Evolutionary conservation across 1,140 invertebrate species (phyloP), one percentile per base, ranked within the genome.

Genomic region (Drosophila setifemur): DNA sequence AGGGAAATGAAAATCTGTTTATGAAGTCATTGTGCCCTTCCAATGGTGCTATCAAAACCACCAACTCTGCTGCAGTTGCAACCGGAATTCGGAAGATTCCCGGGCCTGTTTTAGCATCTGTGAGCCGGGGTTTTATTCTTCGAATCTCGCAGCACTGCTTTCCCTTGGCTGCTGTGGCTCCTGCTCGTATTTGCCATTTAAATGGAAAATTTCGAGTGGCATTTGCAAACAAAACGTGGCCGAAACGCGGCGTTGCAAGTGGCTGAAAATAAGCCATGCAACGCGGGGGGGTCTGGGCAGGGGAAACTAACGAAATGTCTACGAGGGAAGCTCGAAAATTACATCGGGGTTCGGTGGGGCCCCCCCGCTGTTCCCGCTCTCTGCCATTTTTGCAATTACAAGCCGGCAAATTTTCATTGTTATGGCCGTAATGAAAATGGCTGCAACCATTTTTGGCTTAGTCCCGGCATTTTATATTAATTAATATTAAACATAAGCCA

Each of bases 11-110:
- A 85, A 85, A 73, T 86, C 60, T 79, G 81, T 75, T 85, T 85
- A 85, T 85, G 72, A 85, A 85, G 81, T 72, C 81, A 86, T 86
- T 85, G 81, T 76, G 39, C 43, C 70, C 48, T n/a, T n/a, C 69
- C 69, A 72, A 72, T 73, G 69, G 58, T 44, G 48, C 72, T 67
- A 71, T 50, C 74, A 71, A 71, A 45, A 28, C 52, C 53, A 70
- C 50, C 39, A 7, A 43, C 40, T 47, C 28, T 31, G 50, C 26
- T 57, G 60, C 60, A 63, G 37, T 43, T 58, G 67, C 67, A 70
- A 16, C 37, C 23, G 50, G 42, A 48, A 70, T 11, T 28, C 23
- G 50, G 42, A 48, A 40, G 60, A 48, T 16, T 70, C 50, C 43
- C n/a, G 28, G 43, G 54, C 54, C 53, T 25, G 63, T 73, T 44